A percentile compares a stretch with the other conserved stretches of the same genome.
Evolutionary conservation across 2,113 vertebrate genomes (phyloP).

Genomic region (Chaetops frenatus): DNA sequence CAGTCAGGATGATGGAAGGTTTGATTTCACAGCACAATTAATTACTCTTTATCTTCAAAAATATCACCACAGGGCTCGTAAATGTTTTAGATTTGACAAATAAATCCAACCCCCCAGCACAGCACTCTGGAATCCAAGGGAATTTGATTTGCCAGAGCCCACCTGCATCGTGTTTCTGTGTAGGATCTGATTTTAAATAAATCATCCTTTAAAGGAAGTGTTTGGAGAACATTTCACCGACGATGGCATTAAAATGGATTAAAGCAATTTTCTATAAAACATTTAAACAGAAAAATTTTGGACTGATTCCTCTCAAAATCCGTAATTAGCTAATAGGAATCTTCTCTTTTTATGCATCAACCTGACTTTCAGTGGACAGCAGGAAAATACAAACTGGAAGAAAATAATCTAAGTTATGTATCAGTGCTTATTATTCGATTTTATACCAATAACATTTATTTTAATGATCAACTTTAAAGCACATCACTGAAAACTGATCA

Average conservation of each 20-base stretch:
- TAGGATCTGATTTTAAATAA: neutral
- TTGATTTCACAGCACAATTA: neutral
- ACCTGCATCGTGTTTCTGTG: neutral
- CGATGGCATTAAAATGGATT: neutral
- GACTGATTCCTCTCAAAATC: neutral
- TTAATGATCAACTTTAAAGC: neutral
- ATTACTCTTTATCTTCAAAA: neutral
- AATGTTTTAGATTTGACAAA: neutral
- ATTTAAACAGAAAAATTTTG: neutral
- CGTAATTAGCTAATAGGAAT: neutral
- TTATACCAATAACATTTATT: neutral
- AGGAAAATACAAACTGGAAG: neutral
- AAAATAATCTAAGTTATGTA: neutral
- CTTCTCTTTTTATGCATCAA: neutral
- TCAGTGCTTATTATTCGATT: neutral
- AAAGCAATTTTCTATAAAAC: neutral
- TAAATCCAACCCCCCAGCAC: neutral
- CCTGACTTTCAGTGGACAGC: neutral
- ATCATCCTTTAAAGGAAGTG: neutral
- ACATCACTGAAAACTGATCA: neutral
- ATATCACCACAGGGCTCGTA: neutral
- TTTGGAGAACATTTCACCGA: neutral
- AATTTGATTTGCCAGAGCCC: neutral
- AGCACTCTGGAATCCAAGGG: neutral
- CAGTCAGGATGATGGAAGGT: neutral